Percentiles rank a stretch among this genome's conserved stretches.
These are phyloP conservation scores for Actinernus sp. DNA, from an alignment of 92 coral and sea anemone species.

Conservation along the genomic window DNA sequence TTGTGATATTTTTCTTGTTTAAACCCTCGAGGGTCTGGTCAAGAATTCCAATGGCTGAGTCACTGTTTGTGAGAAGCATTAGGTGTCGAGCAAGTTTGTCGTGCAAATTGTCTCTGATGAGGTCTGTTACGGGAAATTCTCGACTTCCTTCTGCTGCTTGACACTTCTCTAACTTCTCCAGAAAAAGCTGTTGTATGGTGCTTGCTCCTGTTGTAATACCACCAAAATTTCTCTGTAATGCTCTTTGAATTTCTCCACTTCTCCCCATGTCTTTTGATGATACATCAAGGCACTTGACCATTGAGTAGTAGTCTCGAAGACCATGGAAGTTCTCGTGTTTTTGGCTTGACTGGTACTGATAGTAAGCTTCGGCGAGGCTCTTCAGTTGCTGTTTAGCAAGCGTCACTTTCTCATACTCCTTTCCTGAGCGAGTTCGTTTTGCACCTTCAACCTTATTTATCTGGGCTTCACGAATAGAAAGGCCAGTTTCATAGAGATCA, in stretches of 20 bases:
- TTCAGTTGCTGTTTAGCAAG: slow-evolving; percentile 49
- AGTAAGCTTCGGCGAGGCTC: slow-evolving; percentile 88
- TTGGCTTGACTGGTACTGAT: slow-evolving; percentile 74
- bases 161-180: slow-evolving; percentile 55
- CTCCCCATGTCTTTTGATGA: slow-evolving; percentile 25
- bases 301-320: slow-evolving; percentile 95
- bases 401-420: neutral
- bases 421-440: slow-evolving; percentile 26
- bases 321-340: slow-evolving; percentile 90
- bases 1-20: slow-evolving; percentile 90
- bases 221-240: slow-evolving; percentile 96
- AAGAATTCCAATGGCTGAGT: slow-evolving; percentile 94
- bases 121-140: slow-evolving; percentile 58
- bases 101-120: slow-evolving; percentile 82
- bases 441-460: slow-evolving; percentile 2
- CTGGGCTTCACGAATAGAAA: slow-evolving; percentile 76
- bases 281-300: slow-evolving; percentile 85
- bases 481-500: slow-evolving; percentile 91
- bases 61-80: slow-evolving; percentile 95
- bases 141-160: slow-evolving; percentile 28
- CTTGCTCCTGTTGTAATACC: slow-evolving; percentile 73
- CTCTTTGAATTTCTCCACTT: slow-evolving; percentile 59
- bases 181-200: slow-evolving; percentile 73
- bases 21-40: slow-evolving; percentile 75
- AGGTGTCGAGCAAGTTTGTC: slow-evolving; percentile 90